A percentile compares a stretch with the other conserved stretches of the same genome.
phyloP scores from a whole-genome alignment of 2,113 vertebrate genomes.

The Numida meleagris region DNA sequence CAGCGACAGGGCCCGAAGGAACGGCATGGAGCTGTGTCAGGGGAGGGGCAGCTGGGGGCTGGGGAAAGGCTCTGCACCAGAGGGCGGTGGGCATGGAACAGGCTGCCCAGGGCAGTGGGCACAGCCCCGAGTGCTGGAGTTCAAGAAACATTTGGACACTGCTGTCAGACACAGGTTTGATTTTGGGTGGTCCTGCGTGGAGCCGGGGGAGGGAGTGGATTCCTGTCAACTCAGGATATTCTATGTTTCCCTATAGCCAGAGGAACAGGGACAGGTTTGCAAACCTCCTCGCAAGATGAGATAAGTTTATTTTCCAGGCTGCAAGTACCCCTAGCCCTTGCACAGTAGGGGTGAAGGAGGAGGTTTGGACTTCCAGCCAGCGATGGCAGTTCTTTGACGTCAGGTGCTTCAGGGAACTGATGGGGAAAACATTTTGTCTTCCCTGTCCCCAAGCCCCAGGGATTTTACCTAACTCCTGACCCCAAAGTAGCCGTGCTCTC shows the following conservation, averaged over 20 bases:
- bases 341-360: background rate
- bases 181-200: no score
- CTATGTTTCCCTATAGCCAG: background rate
- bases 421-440: background rate
- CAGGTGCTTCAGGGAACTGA: background rate
- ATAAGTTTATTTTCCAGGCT: background rate
- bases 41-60: no score
- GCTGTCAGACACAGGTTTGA: background rate
- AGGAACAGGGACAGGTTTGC: background rate
- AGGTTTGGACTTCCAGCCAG: background rate
- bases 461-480: background rate
- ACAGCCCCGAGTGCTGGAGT: background rate
- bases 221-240: no score
- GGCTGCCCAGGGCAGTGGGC: no score
- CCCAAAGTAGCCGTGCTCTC: background rate
- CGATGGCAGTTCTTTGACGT: background rate
- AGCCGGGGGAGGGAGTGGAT: no score
- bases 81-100: background rate
- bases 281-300: background rate
- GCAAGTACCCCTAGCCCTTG: background rate
- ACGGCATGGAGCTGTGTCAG: background rate
- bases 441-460: background rate
- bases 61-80: background rate
- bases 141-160: background rate
- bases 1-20: background rate